phyloP scores from a whole-genome alignment of 2,888 invertebrate genomes.

The Elegia similella region DNA sequence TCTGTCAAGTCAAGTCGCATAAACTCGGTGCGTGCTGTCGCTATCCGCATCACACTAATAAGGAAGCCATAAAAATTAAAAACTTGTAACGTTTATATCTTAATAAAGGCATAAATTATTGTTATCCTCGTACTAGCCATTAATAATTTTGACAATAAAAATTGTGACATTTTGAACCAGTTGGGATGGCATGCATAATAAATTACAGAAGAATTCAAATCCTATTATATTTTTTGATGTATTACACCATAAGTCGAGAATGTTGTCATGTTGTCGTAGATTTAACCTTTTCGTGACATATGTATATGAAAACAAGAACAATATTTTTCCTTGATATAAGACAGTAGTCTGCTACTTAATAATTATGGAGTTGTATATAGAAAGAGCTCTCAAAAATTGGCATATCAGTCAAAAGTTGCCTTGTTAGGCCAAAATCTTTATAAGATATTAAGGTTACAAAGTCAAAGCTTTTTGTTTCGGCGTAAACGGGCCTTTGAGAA shows the following conservation, averaged over 20 bases:
- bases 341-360: too few relatives aligned
- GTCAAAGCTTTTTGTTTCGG: too few relatives aligned
- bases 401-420: too few relatives aligned
- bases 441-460: too few relatives aligned
- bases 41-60: conserved; percentile 4
- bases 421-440: too few relatives aligned
- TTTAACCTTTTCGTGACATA: too few relatives aligned
- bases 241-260: neutral
- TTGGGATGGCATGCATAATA: neutral
- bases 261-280: neutral
- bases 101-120: conserved; percentile 9
- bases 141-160: neutral
- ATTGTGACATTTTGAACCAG: neutral
- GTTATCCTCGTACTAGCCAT: neutral
- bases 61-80: conserved; percentile 12
- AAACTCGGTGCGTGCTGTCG: neutral
- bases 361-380: too few relatives aligned
- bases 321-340: too few relatives aligned
- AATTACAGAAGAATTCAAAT: neutral
- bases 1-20: neutral
- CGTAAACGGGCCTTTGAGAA: too few relatives aligned
- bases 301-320: too few relatives aligned
- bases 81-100: conserved; percentile 10
- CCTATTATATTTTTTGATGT: neutral
- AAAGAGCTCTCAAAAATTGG: too few relatives aligned